Evolutionary conservation across 2,888 invertebrate genomes (phyloP), one percentile per base, ranked within the genome.

Genomic region (Seira musarum): DNA sequence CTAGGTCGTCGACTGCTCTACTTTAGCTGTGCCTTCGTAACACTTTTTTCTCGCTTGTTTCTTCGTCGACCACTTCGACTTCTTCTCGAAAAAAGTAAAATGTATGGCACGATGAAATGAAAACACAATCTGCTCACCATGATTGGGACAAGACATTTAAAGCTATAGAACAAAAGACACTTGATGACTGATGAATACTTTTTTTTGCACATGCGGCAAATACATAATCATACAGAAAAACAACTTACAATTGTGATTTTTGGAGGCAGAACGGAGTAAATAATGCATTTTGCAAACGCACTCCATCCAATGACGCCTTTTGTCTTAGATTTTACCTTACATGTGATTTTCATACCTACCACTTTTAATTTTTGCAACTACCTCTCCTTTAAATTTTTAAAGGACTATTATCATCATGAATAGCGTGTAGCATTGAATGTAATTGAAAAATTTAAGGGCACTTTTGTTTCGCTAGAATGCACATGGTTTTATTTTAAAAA

Each of bases 1-100:
- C 71, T 80, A 64, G 80, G 80, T 80, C 80, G 80, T 80, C 80
- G 80, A 80, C 80, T 80, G 80, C 80, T 80, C 80, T 60, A 80
- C 80, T 80, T 80, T 63, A 73, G 46, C 49, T 69, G 72, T 79
- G 72, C 72, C 73, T 69, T 80, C 72, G 80, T 80, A 73, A 73
- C 73, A 80, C 73, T 73, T 80, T 80, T 78, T 57, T 65, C 10
- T 69, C 19, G 21, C 19, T 6, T 6, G 40, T 40, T 40, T 40
- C 40, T 8, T 40, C n/a, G 40, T 8, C 6, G 40, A 8, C 40
- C 6, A 40, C 40, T 40, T 40, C 40, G 40, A 13, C 40, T 40
- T 40, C 40, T 6, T 8, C 40, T 40, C 40, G 40, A 40, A 40
- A 40, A 40, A 40, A 40, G 13, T 40, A n/a, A n/a, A n/a, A n/a